Percentiles rank a stretch among this genome's conserved stretches.
Evolutionary conservation across 2,113 vertebrate genomes (phyloP).

Genomic region (Passer montanus): DNA sequence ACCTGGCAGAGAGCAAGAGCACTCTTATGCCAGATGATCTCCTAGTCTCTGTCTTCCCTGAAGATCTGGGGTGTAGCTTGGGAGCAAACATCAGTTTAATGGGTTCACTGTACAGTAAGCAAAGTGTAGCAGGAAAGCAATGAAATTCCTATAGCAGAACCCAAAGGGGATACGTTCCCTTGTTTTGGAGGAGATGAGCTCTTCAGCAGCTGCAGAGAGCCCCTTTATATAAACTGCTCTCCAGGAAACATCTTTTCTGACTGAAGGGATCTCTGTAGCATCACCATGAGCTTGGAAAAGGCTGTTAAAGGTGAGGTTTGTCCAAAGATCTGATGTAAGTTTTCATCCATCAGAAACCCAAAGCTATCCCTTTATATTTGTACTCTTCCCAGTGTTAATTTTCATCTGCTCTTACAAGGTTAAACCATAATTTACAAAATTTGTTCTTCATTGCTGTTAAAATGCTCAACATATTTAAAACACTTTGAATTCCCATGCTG

Average conservation of each 20-base stretch:
- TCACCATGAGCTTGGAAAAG: not conserved
- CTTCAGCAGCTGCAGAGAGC: not conserved
- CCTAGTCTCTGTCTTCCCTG: not conserved
- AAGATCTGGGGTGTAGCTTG: not conserved
- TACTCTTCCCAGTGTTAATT: not conserved
- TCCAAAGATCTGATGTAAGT: not conserved
- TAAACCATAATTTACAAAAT: not conserved
- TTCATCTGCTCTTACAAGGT: not conserved
- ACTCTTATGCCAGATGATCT: not conserved
- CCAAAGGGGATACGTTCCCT: not conserved
- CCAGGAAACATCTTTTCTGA: not conserved
- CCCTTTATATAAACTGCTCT: not conserved
- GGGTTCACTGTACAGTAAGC: not conserved
- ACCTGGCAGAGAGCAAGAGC: not conserved
- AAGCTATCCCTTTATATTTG: not conserved
- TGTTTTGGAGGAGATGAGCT: not conserved
- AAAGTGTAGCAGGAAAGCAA: not conserved
- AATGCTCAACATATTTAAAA: slow-evolving; percentile 9
- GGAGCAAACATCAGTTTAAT: not conserved
- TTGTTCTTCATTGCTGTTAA: not conserved
- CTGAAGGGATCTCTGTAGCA: not conserved
- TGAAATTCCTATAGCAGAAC: not conserved
- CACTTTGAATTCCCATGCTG: slow-evolving; percentile 20
- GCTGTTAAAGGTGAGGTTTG: not conserved
- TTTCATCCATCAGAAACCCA: not conserved